phyloP scores from a whole-genome alignment of 1,140 invertebrate genomes.

The Drosophila funebris region DNA sequence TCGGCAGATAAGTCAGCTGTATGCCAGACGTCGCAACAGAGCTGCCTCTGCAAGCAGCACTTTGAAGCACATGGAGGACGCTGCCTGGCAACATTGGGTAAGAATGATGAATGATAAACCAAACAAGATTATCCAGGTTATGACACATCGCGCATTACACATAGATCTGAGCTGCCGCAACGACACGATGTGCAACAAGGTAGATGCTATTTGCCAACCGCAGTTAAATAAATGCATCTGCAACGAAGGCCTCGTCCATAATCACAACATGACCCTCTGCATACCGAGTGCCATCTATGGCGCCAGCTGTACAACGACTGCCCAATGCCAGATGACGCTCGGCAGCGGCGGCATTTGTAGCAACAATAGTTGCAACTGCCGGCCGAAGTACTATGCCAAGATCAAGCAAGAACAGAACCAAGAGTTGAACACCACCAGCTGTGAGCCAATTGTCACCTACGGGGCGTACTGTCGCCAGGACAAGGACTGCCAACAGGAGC shows the following conservation, averaged over 20 bases:
- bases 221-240: conserved; percentile 52
- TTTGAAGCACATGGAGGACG: conserved; percentile 51
- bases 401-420: background rate
- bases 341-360: conserved; percentile 39
- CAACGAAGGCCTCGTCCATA: conserved; percentile 22
- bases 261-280: conserved; percentile 52
- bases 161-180: conserved; percentile 38
- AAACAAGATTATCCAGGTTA: background rate
- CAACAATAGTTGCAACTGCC: conserved; percentile 50
- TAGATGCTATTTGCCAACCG: conserved; percentile 34
- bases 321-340: conserved; percentile 41
- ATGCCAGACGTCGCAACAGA: conserved; percentile 31
- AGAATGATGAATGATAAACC: background rate
- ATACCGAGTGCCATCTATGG: conserved; percentile 8
- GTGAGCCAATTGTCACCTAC: conserved; percentile 31
- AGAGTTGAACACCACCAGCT: background rate
- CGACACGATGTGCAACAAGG: conserved; percentile 22
- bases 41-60: conserved; percentile 50
- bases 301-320: conserved; percentile 30
- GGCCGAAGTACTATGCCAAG: conserved; percentile 27
- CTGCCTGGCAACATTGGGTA: conserved; percentile 58
- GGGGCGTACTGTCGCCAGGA: conserved; percentile 47
- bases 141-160: background rate
- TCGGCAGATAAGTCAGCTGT: conserved; percentile 42
- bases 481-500: conserved; percentile 54